Base-by-base conservation (phyloP, 2,797 vertebrate genomes). In the Myoxocephalus aenaeus region DNA sequence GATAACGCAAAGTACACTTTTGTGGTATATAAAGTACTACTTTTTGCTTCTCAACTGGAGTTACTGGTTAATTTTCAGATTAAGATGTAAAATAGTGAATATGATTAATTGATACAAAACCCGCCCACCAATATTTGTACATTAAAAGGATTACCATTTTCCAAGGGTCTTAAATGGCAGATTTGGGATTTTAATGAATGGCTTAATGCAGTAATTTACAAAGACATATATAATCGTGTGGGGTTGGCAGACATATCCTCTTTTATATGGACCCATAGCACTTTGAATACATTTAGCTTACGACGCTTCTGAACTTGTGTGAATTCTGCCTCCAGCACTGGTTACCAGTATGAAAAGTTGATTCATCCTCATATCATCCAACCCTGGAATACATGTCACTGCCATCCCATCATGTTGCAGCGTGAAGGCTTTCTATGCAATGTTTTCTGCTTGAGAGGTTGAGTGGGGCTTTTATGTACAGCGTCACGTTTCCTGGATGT, bases 401-500 rank as follows among this genome's bases (percentile, higher is more conserved):
- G 38, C 25, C 25, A 40, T 62, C 38, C 38, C 14, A 63, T 25
- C 32, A 59, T 59, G 32, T 36, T n/a, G 32, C 57, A n/a, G 32
- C n/a, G 11, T 27, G 4, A 63, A 25, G 2, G 5, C 4, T n/a
- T 59, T 34, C 32, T 10, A 34, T 36, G 2, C 18, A 46, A 2
- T 42, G 34, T 50, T 59, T 54, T 17, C 7, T n/a, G 2, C 8
- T 9, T 29, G 6, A 32, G 20, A 54, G 64, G 58, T 6, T 0
- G 0, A 27, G 17, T n/a, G 11, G 14, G 11, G 5, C 11, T 61
- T 69, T 34, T 9, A 18, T 17, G 22, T 3, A 17, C 7, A 34
- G 1, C 27, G n/a, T 48, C 53, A 63, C 13, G 34, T 63, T 70
- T 66, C 38, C 59, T 44, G 20, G 29, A 20, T 40, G 71, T 72